Conservation (phyloP, 1,140 invertebrate genomes). For the Leptestheria dahalacensis region DNA sequence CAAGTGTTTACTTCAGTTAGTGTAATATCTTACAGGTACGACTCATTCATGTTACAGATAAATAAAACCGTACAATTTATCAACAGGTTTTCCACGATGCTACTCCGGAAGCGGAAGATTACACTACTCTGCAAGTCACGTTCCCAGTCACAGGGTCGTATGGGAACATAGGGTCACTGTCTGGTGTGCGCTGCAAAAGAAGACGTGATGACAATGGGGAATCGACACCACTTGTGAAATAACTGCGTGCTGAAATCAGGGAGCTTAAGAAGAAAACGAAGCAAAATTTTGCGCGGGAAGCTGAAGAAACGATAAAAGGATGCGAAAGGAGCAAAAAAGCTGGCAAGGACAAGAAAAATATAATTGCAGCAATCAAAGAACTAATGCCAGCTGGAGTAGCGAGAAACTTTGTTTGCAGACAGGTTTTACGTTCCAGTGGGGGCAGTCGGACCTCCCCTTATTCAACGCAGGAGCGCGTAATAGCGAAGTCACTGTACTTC, state of each 20-base stretch:
- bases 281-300: neutral
- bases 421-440: neutral
- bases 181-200: neutral
- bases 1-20: too few relatives aligned
- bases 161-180: too few relatives aligned
- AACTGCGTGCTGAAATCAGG: neutral
- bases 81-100: too few relatives aligned
- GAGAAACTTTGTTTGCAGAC: neutral
- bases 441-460: neutral
- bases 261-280: neutral
- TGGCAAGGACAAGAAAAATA: neutral
- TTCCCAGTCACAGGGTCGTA: too few relatives aligned
- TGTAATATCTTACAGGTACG: too few relatives aligned
- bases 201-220: neutral
- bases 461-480: neutral
- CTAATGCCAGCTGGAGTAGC: neutral
- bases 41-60: too few relatives aligned
- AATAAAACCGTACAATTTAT: too few relatives aligned
- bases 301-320: neutral
- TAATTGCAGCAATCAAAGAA: neutral
- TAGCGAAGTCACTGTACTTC: neutral
- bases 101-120: too few relatives aligned
- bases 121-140: too few relatives aligned
- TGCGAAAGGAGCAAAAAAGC: neutral
- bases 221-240: neutral